Evolutionary conservation across 2,888 invertebrate genomes (phyloP).

Genomic region (Chaetogeoica ovagalla): DNA sequence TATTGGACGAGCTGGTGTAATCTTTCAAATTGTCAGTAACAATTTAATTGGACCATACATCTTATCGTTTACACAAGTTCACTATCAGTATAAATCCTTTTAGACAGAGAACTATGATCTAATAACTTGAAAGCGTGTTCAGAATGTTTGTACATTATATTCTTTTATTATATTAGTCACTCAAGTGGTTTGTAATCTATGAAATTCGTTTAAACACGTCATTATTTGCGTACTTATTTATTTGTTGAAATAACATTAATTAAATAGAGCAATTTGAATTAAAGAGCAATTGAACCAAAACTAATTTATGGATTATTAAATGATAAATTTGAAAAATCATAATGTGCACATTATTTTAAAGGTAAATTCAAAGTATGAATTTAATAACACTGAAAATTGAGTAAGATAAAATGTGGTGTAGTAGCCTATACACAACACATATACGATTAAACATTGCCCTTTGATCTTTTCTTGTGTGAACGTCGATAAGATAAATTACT

Average conservation of each 20-base stretch:
- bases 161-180: constrained; percentile 5
- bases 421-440: background rate
- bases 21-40: background rate
- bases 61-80: background rate
- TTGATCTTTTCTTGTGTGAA: constrained; percentile 39
- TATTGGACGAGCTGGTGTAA: background rate
- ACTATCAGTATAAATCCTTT: background rate
- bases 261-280: background rate
- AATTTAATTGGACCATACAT: background rate
- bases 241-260: constrained; percentile 3
- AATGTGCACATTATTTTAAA: background rate
- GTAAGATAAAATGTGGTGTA: background rate
- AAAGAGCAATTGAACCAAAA: background rate
- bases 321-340: background rate
- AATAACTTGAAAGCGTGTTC: background rate
- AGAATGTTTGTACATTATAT: background rate
- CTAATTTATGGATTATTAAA: background rate
- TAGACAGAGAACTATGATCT: background rate
- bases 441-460: constrained; percentile 22
- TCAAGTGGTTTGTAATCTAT: constrained; percentile 41
- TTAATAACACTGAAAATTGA: background rate
- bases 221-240: background rate
- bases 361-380: background rate
- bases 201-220: constrained; percentile 22
- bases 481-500: constrained; percentile 39